A percentile compares a stretch with the other conserved stretches of the same genome.
These are phyloP conservation scores for Nomada lathburiana DNA, from an alignment of 2,888 invertebrate species.

Conservation along the genomic window DNA sequence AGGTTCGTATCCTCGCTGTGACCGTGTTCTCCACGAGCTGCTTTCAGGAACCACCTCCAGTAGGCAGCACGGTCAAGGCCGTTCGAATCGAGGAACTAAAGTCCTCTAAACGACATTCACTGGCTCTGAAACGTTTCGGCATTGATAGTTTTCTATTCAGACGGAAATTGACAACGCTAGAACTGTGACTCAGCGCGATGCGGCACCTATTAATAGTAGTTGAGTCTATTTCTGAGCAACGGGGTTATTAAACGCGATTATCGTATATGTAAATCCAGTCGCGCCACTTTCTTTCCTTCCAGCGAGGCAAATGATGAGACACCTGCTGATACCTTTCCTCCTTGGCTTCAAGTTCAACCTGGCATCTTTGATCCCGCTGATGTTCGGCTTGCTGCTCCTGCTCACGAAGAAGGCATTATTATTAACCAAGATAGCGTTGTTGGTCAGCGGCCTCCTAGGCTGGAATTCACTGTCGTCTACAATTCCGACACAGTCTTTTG, in stretches of 20 bases:
- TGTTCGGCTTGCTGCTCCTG: constrained; percentile 89
- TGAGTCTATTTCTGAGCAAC: constrained; percentile 3
- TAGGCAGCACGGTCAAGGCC: constrained; percentile 81
- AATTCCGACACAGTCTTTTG: neutral
- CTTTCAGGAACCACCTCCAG: constrained; percentile 64
- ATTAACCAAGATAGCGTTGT: constrained; percentile 90
- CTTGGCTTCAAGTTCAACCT: constrained; percentile 93
- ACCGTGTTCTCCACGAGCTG: constrained; percentile 19
- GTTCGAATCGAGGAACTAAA: neutral
- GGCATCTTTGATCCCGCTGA: constrained; percentile 89
- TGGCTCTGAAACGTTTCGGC: neutral
- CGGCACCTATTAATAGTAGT: neutral
- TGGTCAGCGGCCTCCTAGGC: constrained; percentile 89
- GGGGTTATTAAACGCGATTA: neutral
- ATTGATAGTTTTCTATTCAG: neutral
- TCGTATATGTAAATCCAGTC: neutral
- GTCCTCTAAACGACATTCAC: neutral
- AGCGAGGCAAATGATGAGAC: constrained; percentile 90
- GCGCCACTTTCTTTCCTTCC: constrained; percentile 80
- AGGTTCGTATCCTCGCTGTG: constrained; percentile 57
- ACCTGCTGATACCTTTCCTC: constrained; percentile 91
- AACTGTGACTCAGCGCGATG: neutral
- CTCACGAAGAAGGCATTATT: constrained; percentile 92
- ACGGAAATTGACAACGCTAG: neutral
- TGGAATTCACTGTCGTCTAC: constrained; percentile 83